Evolutionary conservation across 1,140 invertebrate genomes (phyloP).

Genomic region (Phocides pigmalion): DNA sequence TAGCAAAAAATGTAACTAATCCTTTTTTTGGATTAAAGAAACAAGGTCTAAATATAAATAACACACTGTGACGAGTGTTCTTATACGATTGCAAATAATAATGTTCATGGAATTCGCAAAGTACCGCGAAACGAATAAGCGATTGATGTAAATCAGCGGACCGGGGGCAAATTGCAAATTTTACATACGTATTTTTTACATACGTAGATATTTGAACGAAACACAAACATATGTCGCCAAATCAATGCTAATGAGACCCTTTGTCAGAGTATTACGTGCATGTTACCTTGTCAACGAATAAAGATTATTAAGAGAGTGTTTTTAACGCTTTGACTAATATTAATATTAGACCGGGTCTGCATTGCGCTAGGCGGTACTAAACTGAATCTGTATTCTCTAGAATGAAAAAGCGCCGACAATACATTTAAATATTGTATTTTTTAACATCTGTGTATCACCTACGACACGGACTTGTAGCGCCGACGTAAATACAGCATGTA

Average conservation of each 20-base stretch:
- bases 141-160: slow-evolving; percentile 15
- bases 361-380: too few relatives aligned
- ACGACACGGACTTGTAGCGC: too few relatives aligned
- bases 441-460: too few relatives aligned
- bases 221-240: slow-evolving; percentile 21
- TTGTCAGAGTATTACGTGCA: background rate
- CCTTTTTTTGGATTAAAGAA: too few relatives aligned
- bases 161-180: background rate
- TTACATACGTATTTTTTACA: slow-evolving; percentile 12
- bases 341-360: too few relatives aligned
- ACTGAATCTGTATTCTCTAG: too few relatives aligned
- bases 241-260: slow-evolving; percentile 19
- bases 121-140: slow-evolving; percentile 1
- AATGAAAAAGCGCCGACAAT: too few relatives aligned
- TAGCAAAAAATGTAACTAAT: too few relatives aligned
- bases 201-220: too few relatives aligned
- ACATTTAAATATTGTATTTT: too few relatives aligned
- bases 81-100: background rate
- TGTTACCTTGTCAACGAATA: slow-evolving; percentile 1
- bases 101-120: background rate
- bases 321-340: too few relatives aligned
- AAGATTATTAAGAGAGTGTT: background rate
- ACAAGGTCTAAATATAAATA: background rate
- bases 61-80: background rate
- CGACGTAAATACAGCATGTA: too few relatives aligned